Evolutionary conservation across 2,888 invertebrate genomes (phyloP), one percentile per base, ranked within the genome.

Genomic region (Drosophila kanekoi): DNA sequence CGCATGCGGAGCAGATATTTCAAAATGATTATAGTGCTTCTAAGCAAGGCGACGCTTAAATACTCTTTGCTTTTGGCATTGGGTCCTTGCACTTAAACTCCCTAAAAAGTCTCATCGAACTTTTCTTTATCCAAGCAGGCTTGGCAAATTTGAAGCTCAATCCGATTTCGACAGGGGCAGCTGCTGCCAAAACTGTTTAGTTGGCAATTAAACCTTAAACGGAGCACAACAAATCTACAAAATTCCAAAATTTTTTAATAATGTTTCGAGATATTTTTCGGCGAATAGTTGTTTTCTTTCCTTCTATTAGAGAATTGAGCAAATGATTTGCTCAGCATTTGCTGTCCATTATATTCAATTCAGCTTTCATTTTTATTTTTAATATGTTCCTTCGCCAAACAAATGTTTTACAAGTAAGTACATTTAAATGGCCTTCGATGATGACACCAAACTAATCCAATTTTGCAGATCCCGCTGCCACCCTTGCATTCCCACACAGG

Each of bases 231-330:
- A 32, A 1, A 28, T 68, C 58, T 9, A 11, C 3, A 11, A 1
- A 53, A 58, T 48, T 67, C 16, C 8, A 32, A 35, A 61, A 67
- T 18, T 44, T 18, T 44, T 47, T 32, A 41, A 40, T 43, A 40
- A 14, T 32, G n/a, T 33, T n/a, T 13, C 10, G 6, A 18, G 13
- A 11, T 13, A 3, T 33, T 37, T 62, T 35, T 18, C 33, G 5
- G 28, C 10, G 1, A 8, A 18, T 16, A 10, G 8, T 8, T 8
- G 5, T 13, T 35, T 33, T 20, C 23, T 20, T 9, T 4, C 32
- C 10, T 10, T 28, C 1, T 4, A 3, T 28, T 8, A 28, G 1
- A 8, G 28, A 28, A 28, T 28, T 28, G 28, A 28, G 28, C 8
- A 28, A 28, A 28, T 28, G 2, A 28, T 2, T 28, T 28, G 0